Evolutionary conservation across 1,140 invertebrate species (phyloP), one percentile per base, ranked within the genome.

Genomic region (Mercenaria mercenaria): DNA sequence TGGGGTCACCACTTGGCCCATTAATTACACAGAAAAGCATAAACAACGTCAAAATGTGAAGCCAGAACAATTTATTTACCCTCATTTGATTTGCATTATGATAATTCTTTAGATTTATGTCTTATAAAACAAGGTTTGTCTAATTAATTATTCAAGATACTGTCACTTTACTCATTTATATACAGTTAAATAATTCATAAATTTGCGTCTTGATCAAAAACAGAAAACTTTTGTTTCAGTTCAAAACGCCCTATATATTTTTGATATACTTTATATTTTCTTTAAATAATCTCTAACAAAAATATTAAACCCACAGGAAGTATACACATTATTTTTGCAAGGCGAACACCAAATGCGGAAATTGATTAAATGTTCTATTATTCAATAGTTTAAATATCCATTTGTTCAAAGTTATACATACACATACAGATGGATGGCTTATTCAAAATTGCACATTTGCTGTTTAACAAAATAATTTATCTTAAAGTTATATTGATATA

Each of bases 61-160:
- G 83, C 69, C 69, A 74, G 50, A 74, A 74, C 83, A 85, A 85
- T 85, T 85, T 85, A 85, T 85, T 85, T 85, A 76, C 67, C 76
- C 83, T 85, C 64, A 56, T 74, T 85, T 85, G 83, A 85, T 85
- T 85, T 85, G 64, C 69, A 85, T 85, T 85, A 85, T 85, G 83
- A 85, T 85, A 74, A 85, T 85, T 85, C 50, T 74, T 39, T 37
- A 85, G 83, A 85, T 85, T 85, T 85, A 85, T 85, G 64, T 37
- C 67, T 10, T 74, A 85, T 72, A 85, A 85, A 85, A 85, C 83
- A 74, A 29, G 34, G 64, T 52, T 56, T 72, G 83, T 59, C 64
- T 64, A 56, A 85, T 85, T 85, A 85, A 85, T 85, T 85, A 85
- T 85, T 72, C 83, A 85, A 74, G 83, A 85, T 85, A 85, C 83